Evolutionary conservation across 2,113 vertebrate genomes (phyloP), one percentile per base, ranked within the genome.

Genomic region (Cyanoramphus novaezelandiae): DNA sequence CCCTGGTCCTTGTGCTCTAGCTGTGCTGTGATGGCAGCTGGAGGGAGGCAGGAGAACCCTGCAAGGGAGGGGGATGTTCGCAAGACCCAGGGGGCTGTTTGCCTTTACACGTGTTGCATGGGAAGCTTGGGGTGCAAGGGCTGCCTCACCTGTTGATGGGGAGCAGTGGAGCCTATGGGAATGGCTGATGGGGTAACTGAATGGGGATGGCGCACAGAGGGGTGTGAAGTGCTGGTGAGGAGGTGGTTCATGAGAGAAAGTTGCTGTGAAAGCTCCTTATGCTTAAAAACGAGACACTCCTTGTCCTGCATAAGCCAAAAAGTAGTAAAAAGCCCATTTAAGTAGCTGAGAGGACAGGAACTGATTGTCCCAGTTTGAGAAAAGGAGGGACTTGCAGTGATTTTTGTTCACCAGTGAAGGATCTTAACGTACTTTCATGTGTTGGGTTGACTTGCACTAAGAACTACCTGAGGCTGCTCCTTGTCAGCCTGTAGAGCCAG

Each of bases 21-120:
- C 0, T 2, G 25, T 6, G 60, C 55, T 4, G 41, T 2, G 16
- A 1, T 3, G 14, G 3, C 53, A 35, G 52, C 67, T 14, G 0
- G 3, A 28, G 59, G 86, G 44, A 29, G 80, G 67, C 81, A 90
- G 81, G 57, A 80, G 55, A 84, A 41, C 20, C 17, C 63, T 24
- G 0, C 60, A 4, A 3, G 21, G n/a, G 14, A 53, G 57, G 71
- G 76, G 18, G 28, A 21, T 0, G 18, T 25, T 59, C 19, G 37
- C 70, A 33, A 46, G 44, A 10, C 33, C 20, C 19, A 11, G 5
- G 55, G 9, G 27, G 5, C 23, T 52, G 2, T 47, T 62, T 41
- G 20, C 70, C 65, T 80, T 62, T 3, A 10, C 55, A 28, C 3
- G 0, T 4, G 24, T 13, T 44, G 46, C 14, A 0, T 5, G 70